Evolutionary conservation across 1,140 invertebrate species (phyloP).

Genomic region (Euborellia annulipes): DNA sequence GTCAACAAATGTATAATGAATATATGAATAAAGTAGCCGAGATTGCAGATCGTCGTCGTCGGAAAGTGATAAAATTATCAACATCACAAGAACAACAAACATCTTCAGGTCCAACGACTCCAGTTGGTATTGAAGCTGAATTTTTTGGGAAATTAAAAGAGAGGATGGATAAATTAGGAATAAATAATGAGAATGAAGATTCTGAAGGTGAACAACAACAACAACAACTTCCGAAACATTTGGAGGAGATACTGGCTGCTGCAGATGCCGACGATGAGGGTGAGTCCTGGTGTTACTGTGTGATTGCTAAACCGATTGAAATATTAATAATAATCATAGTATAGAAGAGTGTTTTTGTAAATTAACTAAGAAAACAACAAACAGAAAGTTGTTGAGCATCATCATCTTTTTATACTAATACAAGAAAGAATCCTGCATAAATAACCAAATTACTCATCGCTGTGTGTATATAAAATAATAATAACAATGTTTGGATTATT

Average conservation of each 20-base stretch:
- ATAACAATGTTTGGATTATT: too few species aligned
- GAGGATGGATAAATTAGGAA: conserved; percentile 39
- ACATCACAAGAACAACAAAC: conserved; percentile 15
- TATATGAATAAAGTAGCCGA: conserved; percentile 62
- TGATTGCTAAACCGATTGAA: too few species aligned
- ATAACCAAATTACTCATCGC: too few species aligned
- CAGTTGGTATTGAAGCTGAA: conserved; percentile 33
- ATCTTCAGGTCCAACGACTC: conserved; percentile 11
- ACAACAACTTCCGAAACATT: conserved; percentile 45
- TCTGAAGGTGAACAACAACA: too few species aligned
- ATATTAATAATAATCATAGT: too few species aligned
- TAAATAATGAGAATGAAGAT: conserved; percentile 35
- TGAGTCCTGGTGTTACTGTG: conserved; percentile 31
- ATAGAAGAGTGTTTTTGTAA: too few species aligned
- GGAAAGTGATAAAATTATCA: conserved; percentile 58
- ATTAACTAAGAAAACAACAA: too few species aligned
- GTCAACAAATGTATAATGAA: conserved; percentile 65
- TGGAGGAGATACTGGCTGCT: conserved; percentile 48
- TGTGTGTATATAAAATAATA: too few species aligned
- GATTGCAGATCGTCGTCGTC: conserved; percentile 55
- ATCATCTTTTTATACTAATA: too few species aligned
- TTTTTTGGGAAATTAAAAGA: conserved; percentile 41
- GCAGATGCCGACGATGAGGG: conserved; percentile 27
- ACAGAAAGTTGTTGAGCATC: too few species aligned
- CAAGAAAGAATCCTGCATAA: too few species aligned